Evolutionary conservation across 2,113 vertebrate genomes (phyloP), one percentile per base, ranked within the genome.

Genomic region (Corydoras maculifer): DNA sequence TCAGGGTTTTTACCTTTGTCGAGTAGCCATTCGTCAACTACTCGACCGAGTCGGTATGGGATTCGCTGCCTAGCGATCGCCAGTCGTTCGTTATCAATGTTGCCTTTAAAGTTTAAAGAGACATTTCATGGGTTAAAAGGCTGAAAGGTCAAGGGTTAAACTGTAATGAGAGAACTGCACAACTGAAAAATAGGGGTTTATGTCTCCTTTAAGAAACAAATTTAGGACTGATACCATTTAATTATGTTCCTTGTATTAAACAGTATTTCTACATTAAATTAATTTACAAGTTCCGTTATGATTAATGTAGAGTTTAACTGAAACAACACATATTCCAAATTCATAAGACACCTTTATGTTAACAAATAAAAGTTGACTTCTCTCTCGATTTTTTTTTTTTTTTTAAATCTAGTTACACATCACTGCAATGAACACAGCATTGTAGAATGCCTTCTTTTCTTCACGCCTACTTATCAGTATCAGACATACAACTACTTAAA

Each of bases 101-200:
- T 97, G 95, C 97, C 97, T 99, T 99, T 99, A 97, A 98, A 99
- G 97, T 99, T 99, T 99, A 98, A 98, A 98, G 92, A 99, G 95
- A 99, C 95, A 99, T 99, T 98, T 98, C 96, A 99, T 93, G 94
- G 97, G 97, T 99, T 99, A 99, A 93, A 97, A 98, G 95, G 94
- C 98, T 95, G 93, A 43, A 96, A 97, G 94, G 93, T 97, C 94
- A 98, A 96, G 94, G 92, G 94, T 95, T 97, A 96, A 97, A 98
- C 88, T 91, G 92, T 96, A 96, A 93, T 92, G 91, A 91, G 94
- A 88, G 87, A 93, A 91, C 92, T 94, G 93, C 87, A 97, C 93
- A 98, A 92, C 92, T 93, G 91, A 88, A 92, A 98, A 94, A 93
- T n/a, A 50, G 50, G 11, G 48, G 48, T 58, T 72, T 62, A n/a